Conservation (phyloP, 64 coral and sea anemone species). For the Montipora cactus region DNA sequence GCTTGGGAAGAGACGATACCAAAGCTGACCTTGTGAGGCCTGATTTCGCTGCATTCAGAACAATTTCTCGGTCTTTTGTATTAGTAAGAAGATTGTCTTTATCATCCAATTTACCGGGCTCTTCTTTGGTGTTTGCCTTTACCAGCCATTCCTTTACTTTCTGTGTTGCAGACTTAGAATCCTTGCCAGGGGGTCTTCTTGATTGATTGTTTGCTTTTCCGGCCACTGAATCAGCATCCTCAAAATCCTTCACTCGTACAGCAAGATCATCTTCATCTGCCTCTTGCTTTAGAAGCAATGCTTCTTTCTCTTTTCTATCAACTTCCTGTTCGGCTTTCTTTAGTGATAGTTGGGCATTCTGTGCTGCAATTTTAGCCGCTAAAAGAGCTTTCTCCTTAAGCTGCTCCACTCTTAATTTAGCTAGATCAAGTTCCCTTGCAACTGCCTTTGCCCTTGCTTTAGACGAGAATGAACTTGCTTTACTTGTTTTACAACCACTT, state of each 20-base stretch:
- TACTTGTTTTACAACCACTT: neutral
- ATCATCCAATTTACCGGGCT: neutral
- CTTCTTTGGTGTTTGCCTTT: neutral
- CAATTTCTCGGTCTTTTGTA: neutral
- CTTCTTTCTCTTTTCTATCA: neutral
- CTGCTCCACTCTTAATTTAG: conserved; percentile 1
- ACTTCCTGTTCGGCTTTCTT: neutral
- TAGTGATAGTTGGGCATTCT: neutral
- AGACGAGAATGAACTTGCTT: neutral
- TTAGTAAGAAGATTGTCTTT: neutral
- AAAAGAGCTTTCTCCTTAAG: conserved; percentile 8
- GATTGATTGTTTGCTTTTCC: neutral
- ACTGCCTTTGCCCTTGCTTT: neutral
- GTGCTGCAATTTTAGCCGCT: neutral
- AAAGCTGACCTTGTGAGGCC: neutral
- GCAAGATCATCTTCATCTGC: neutral
- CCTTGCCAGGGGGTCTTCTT: neutral
- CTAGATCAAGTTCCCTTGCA: neutral
- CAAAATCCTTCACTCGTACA: neutral
- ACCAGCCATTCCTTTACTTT: neutral
- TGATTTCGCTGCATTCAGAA: neutral
- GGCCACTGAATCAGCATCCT: neutral
- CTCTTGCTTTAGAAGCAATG: neutral
- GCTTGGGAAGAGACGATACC: neutral
- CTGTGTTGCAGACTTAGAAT: neutral